A percentile compares a stretch with the other conserved stretches of the same genome.
Conservation (phyloP, 2,797 vertebrate genomes). For the Rhynchonycteris naso region DNA sequence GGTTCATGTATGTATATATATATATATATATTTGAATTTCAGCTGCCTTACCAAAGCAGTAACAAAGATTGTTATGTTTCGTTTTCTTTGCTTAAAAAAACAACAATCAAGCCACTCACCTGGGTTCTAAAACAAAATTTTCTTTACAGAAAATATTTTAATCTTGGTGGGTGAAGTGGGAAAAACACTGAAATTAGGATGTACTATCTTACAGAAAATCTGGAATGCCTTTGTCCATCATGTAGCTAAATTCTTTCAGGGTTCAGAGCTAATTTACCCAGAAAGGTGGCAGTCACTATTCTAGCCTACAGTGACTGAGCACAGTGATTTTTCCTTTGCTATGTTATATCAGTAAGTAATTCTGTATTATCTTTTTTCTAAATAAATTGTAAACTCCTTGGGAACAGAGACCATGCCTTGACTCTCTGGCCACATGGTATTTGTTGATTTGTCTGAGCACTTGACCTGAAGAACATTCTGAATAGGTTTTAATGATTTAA, state of each 20-base stretch:
- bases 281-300: not conserved
- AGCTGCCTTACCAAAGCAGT: conserved; percentile 15
- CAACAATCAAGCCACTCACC: not conserved
- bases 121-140: conserved; percentile 20
- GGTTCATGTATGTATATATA: not conserved
- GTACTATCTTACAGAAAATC: conserved; percentile 29
- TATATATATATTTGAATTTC: conserved; percentile 27
- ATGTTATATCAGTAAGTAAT: conserved; percentile 39
- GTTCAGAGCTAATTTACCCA: not conserved
- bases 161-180: not conserved
- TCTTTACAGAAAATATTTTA: conserved; percentile 44
- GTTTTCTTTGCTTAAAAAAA: conserved; percentile 22
- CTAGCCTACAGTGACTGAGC: not conserved
- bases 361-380: conserved; percentile 42
- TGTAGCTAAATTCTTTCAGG: not conserved
- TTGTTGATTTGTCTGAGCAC: not conserved
- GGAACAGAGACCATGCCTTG: not conserved
- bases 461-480: not conserved
- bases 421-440: not conserved
- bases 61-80: conserved; percentile 19
- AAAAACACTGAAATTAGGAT: not conserved
- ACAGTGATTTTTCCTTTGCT: conserved; percentile 43
- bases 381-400: conserved; percentile 45
- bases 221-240: conserved; percentile 29
- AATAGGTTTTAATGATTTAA: conserved; percentile 51